Percentiles rank a stretch among this genome's conserved stretches.
Evolutionary conservation across 1,140 invertebrate genomes (phyloP).

Genomic region (Dreissena rostriformis): DNA sequence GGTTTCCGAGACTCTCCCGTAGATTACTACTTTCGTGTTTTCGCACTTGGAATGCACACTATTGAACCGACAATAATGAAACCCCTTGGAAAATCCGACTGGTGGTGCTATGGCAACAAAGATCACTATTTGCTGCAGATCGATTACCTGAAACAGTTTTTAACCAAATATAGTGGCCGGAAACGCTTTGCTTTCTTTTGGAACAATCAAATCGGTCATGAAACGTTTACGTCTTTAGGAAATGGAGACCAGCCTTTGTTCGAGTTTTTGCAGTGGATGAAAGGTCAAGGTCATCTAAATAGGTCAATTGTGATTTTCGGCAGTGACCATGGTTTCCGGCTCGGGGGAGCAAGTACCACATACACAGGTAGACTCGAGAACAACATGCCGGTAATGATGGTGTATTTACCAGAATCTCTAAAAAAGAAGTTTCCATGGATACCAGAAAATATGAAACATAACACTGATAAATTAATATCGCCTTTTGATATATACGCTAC

Average conservation of each 20-base stretch:
- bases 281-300: conserved; percentile 29
- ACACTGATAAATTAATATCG: conserved; percentile 27
- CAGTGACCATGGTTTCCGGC: conserved; percentile 58
- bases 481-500: conserved; percentile 55
- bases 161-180: conserved; percentile 30
- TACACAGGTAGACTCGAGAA: conserved; percentile 55
- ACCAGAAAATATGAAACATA: conserved; percentile 37
- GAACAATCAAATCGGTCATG: conserved; percentile 55
- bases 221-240: conserved; percentile 42
- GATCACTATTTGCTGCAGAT: conserved; percentile 37
- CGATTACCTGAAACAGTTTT: conserved; percentile 38
- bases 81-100: conserved; percentile 21
- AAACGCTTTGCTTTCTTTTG: conserved; percentile 39
- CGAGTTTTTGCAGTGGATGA: conserved; percentile 62
- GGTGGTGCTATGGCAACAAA: conserved; percentile 48
- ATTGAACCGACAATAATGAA: conserved; percentile 47
- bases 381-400: conserved; percentile 52
- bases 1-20: conserved; percentile 91
- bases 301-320: conserved; percentile 48
- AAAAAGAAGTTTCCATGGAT: conserved; percentile 36
- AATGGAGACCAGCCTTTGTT: conserved; percentile 63
- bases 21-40: conserved; percentile 91
- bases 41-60: conserved; percentile 78
- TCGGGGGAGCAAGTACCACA: conserved; percentile 47
- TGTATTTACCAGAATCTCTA: conserved; percentile 47